Conservation (phyloP, 2,888 invertebrate genomes). For the Cosmorhoe ocellata region DNA sequence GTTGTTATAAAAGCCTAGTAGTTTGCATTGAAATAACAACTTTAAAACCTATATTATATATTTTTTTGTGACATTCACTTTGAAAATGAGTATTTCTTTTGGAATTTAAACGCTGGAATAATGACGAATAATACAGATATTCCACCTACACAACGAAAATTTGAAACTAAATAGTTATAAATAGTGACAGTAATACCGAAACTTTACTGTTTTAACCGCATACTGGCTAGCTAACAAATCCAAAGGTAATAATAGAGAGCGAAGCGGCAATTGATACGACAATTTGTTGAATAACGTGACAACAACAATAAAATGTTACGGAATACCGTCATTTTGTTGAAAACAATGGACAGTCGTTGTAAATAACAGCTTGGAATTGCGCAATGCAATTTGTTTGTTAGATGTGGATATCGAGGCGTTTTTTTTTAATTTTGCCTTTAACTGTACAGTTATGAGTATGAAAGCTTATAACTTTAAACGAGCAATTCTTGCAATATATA, state of each 20-base stretch:
- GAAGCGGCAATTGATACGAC: slow-evolving; percentile 39
- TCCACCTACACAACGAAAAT: neutral
- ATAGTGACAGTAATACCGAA: slow-evolving; percentile 1
- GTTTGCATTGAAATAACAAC: slow-evolving; percentile 50
- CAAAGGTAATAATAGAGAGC: slow-evolving; percentile 28
- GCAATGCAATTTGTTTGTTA: slow-evolving; percentile 5
- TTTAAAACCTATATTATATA: slow-evolving; percentile 21
- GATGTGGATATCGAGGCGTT: neutral
- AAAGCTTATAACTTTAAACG: no score
- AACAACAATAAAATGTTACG: slow-evolving; percentile 41
- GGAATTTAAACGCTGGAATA: no score
- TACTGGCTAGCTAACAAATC: slow-evolving; percentile 7
- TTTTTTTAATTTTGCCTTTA: no score
- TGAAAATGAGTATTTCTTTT: neutral
- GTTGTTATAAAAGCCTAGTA: slow-evolving; percentile 37
- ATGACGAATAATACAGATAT: no score
- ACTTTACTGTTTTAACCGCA: slow-evolving; percentile 1
- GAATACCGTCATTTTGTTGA: slow-evolving; percentile 45
- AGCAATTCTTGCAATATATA: no score
- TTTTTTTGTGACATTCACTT: slow-evolving; percentile 7
- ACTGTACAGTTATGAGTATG: no score
- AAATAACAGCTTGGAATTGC: slow-evolving; percentile 32
- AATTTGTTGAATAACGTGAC: slow-evolving; percentile 41
- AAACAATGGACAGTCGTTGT: slow-evolving; percentile 52
- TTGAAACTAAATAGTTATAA: neutral